Base-by-base conservation (phyloP, 2,888 invertebrate species). In the Stramonita haemastoma region DNA sequence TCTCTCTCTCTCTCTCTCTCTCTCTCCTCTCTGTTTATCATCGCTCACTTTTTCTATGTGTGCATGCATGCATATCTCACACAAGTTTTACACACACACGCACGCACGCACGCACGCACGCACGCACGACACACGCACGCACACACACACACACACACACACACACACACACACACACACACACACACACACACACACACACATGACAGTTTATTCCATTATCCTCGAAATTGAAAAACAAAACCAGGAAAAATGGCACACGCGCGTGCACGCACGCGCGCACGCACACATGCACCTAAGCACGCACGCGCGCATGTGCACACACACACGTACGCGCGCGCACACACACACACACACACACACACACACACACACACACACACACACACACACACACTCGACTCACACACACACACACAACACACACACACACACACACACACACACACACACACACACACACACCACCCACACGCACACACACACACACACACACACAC, bases 121-220 rank as follows among this genome's bases (percentile, higher is more conserved):
- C n/a, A n/a, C n/a, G 29, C 73, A 73, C 1, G n/a, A n/a, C n/a
- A 73, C 29, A 29, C 73, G n/a, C 73, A 29, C n/a, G n/a, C n/a
- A 11, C 73, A 73, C 73, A 11, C 73, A 73, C 73, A n/a, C n/a
- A 73, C n/a, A 73, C 73, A 73, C 73, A 73, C 73, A 73, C n/a
- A 73, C 73, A 73, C 73, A n/a, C 73, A 73, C n/a, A n/a, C 73
- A 73, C 73, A n/a, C 73, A 73, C n/a, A 73, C 77, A 32, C 29
- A 32, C 77, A 32, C 29, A 11, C 32, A 73, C 73, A n/a, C 6
- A 73, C n/a, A 70, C 70, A 70, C 8, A 6, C 70, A 70, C 70
- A 17, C 29, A 77, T 0, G 32, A n/a, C n/a, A n/a, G n/a, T n/a
- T n/a, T n/a, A n/a, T n/a, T n/a, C n/a, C n/a, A n/a, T n/a, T n/a